Conservation (phyloP, 2,888 invertebrate species). For the Meandrusa payeni region DNA sequence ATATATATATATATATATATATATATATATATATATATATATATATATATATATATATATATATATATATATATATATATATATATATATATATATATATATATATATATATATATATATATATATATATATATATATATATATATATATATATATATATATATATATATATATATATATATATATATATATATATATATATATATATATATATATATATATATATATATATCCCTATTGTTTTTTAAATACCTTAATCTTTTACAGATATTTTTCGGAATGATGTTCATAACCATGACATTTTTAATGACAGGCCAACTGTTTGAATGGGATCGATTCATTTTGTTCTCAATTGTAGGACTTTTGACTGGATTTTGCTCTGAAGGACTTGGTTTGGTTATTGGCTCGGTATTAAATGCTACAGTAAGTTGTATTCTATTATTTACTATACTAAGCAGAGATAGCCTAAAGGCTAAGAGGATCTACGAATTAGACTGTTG, state of each 20-base stretch:
- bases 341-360: constrained; percentile 76
- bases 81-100: too few species aligned
- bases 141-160: background rate
- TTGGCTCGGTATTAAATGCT: constrained; percentile 81
- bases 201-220: constrained; percentile 3
- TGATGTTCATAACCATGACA: constrained; percentile 66
- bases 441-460: too few species aligned
- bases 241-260: constrained; percentile 16
- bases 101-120: too few species aligned
- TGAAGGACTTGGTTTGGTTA: constrained; percentile 85
- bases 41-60: too few species aligned
- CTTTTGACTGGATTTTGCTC: constrained; percentile 83
- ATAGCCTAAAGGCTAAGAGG: too few species aligned
- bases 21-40: too few species aligned
- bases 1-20: too few species aligned
- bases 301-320: constrained; percentile 84
- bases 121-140: constrained; percentile 3
- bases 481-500: too few species aligned
- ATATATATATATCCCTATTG: background rate
- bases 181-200: background rate
- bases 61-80: too few species aligned
- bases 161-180: background rate
- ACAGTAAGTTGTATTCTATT: constrained; percentile 68
- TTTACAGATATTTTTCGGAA: constrained; percentile 66
- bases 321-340: constrained; percentile 81